Evolutionary conservation across 2,113 vertebrate species (phyloP), one percentile per base, ranked within the genome.

Genomic region (Limnothrissa miodon): DNA sequence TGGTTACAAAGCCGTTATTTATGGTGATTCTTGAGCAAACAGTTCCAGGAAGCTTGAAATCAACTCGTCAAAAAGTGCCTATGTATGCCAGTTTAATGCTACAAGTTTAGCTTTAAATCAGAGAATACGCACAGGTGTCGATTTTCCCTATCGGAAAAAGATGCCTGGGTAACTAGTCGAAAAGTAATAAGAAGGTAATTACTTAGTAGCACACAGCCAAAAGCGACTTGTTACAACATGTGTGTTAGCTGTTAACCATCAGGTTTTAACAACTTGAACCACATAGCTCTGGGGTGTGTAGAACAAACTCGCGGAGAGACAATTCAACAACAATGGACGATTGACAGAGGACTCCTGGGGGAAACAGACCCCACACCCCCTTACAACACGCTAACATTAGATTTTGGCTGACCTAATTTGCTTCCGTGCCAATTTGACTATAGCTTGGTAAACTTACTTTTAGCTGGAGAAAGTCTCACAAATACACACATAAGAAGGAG

Each of bases 251-350:
- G 29, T 13, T 74, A 74, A 74, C 33, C 66, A 74, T 56, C 51
- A 56, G 10, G 51, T 23, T 56, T 56, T 2, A 19, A 5, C 51
- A 19, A 56, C 51, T 74, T 36, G 4, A 36, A 36, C 36, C 36
- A 36, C 66, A 74, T 74, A 36, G 33, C 33, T 17, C 33, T 36
- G 66, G 29, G n/a, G 66, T 62, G n/a, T n/a, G n/a, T 33, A 74
- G 25, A 36, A 36, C 29, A 33, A 74, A 17, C 66, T 74, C 66
- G 66, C 29, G 66, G 29, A 74, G n/a, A n/a, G n/a, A 74, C 29
- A 74, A 74, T 11, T 36, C 66, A 74, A 74, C 66, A 74, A 74
- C 66, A 74, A 74, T 74, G 66, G 66, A 17, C 66, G 29, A 33
- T 36, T 74, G 66, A 74, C 66, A 74, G 13, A 74, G 33, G 66